A percentile compares a stretch with the other conserved stretches of the same genome.
Conservation (phyloP, 2,113 vertebrate species). For the Euleptes europaea region DNA sequence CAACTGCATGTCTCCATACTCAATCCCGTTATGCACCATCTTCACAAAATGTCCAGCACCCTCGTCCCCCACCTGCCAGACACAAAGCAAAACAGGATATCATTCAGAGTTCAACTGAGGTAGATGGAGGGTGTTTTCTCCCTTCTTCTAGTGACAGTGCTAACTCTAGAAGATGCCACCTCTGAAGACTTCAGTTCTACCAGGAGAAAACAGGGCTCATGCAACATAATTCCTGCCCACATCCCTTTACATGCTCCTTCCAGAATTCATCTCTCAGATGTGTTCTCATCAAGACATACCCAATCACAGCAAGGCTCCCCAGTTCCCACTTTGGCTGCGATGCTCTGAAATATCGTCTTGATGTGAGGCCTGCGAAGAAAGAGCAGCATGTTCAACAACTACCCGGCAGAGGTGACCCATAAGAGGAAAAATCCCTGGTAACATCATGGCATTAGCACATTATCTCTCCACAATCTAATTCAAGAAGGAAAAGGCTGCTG, state of each 20-base stretch:
- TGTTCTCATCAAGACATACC: constrained; percentile 74
- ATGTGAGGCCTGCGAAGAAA: constrained; percentile 87
- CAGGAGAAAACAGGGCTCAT: too few species aligned
- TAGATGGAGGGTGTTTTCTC: neutral
- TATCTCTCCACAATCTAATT: neutral
- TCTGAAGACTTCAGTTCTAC: too few species aligned
- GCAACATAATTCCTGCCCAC: too few species aligned
- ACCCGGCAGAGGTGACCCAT: neutral
- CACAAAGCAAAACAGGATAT: neutral
- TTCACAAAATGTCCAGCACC: constrained; percentile 97
- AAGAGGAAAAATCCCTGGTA: accelerated
- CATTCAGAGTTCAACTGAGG: constrained; percentile 27
- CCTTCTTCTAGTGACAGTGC: neutral
- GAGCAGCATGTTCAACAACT: constrained; percentile 26
- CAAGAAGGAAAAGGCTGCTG: neutral
- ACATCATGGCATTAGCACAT: neutral
- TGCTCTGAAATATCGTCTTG: constrained; percentile 95
- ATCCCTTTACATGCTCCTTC: neutral
- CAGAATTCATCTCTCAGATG: neutral
- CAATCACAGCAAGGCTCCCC: constrained; percentile 98
- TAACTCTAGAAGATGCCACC: too few species aligned
- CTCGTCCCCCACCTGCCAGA: constrained; percentile 90
- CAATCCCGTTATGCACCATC: constrained; percentile 99
- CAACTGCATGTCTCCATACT: constrained; percentile 99
- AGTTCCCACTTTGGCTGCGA: constrained; percentile 94